phyloP scores from a whole-genome alignment of 2,888 invertebrate species.

The Actias luna region DNA sequence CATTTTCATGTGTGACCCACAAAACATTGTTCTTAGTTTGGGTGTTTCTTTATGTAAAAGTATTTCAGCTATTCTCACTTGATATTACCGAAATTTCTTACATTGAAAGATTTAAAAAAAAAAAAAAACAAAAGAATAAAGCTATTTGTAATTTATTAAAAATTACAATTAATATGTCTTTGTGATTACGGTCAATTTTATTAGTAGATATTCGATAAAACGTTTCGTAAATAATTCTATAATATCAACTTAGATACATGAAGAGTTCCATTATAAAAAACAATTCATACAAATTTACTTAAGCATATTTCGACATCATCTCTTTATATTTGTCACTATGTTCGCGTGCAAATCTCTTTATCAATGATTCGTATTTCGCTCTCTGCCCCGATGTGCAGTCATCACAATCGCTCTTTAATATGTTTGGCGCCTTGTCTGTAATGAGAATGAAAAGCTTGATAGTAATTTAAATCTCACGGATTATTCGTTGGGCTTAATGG shows the following conservation, averaged over 20 bases:
- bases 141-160: not conserved
- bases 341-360: conserved; percentile 32
- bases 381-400: conserved; percentile 41
- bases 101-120: too few species aligned
- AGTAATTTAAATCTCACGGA: not conserved
- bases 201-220: not conserved
- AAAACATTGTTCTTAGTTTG: too few species aligned
- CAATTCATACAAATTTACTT: not conserved
- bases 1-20: too few species aligned
- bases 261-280: not conserved
- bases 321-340: conserved; percentile 25
- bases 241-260: not conserved
- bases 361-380: conserved; percentile 33
- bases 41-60: too few species aligned
- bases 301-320: conserved; percentile 20
- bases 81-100: too few species aligned
- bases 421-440: conserved; percentile 8
- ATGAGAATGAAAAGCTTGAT: not conserved
- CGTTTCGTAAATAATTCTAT: not conserved
- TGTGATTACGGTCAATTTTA: not conserved
- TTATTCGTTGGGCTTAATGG: not conserved
- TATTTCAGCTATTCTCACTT: too few species aligned
- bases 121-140: too few species aligned
- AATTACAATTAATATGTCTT: not conserved
- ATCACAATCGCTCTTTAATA: conserved; percentile 36